A percentile compares a stretch with the other conserved stretches of the same genome.
Evolutionary conservation across 2,888 invertebrate species (phyloP).

Genomic region (Orthosia gothica): DNA sequence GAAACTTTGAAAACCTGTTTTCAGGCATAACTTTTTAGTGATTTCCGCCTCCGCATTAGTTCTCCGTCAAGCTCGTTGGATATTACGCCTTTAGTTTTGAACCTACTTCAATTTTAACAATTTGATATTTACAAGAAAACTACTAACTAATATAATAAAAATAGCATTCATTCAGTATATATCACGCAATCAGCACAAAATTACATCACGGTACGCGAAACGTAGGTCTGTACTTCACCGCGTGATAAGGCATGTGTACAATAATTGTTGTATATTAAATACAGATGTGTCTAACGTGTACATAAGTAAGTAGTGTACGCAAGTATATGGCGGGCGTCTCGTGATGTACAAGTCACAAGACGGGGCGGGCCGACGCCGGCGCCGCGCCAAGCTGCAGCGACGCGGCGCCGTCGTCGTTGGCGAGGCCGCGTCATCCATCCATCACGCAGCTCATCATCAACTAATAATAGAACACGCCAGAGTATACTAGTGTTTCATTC

Average conservation of each 20-base stretch:
- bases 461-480: conserved; percentile 85
- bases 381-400: conserved; percentile 75
- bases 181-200: conserved; percentile 73
- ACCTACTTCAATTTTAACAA: not conserved
- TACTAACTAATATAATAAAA: conserved; percentile 54
- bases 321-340: conserved; percentile 75
- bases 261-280: conserved; percentile 70
- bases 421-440: conserved; percentile 89
- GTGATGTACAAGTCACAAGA: conserved; percentile 72
- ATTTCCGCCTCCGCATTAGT: not conserved
- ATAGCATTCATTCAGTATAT: conserved; percentile 74
- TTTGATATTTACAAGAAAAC: not conserved
- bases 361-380: conserved; percentile 68
- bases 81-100: not conserved
- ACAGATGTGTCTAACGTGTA: conserved; percentile 63
- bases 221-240: conserved; percentile 74
- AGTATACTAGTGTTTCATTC: conserved; percentile 83
- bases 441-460: conserved; percentile 87
- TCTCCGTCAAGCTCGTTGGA: not conserved
- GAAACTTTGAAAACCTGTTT: conserved; percentile 26
- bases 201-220: conserved; percentile 81
- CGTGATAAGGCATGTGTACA: conserved; percentile 76
- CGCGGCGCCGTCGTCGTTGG: conserved; percentile 68
- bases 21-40: not conserved
- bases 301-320: conserved; percentile 53